phyloP scores from a whole-genome alignment of 2,888 invertebrate genomes.

The Taenaris catops region DNA sequence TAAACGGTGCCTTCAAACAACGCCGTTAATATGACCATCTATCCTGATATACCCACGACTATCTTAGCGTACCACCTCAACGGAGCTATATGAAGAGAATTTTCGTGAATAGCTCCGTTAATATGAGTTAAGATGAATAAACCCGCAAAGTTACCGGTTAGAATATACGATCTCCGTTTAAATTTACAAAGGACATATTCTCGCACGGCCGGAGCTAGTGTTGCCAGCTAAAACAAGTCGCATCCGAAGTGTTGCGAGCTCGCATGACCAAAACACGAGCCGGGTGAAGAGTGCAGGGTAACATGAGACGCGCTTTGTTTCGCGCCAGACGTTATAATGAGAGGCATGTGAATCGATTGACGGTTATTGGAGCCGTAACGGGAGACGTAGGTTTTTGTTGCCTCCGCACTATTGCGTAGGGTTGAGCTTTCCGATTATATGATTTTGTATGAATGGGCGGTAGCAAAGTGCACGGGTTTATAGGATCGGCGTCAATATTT shows the following conservation, averaged over 20 bases:
- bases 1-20: too few species aligned
- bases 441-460: too few species aligned
- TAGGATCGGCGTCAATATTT: conserved; percentile 68
- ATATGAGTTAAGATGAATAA: too few species aligned
- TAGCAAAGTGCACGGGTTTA: too few species aligned
- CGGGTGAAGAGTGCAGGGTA: conserved; percentile 57
- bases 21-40: too few species aligned
- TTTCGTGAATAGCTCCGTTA: too few species aligned
- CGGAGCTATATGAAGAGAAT: too few species aligned
- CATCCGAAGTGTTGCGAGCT: conserved; percentile 54
- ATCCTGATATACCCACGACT: too few species aligned
- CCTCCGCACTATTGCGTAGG: conserved; percentile 27
- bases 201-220: conserved; percentile 26
- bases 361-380: conserved; percentile 62
- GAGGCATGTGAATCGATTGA: conserved; percentile 72
- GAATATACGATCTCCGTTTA: conserved; percentile 19
- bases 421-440: conserved; percentile 4
- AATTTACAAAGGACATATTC: conserved; percentile 21
- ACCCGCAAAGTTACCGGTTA: neutral
- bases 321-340: conserved; percentile 72
- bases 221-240: conserved; percentile 48
- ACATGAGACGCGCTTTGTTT: conserved; percentile 68
- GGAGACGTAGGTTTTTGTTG: conserved; percentile 49
- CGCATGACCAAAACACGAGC: conserved; percentile 60
- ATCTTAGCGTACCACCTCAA: too few species aligned